Percentiles rank a stretch among this genome's conserved stretches.
Evolutionary conservation across 2,888 invertebrate species (phyloP).

Genomic region (Mactromeris polynyma): DNA sequence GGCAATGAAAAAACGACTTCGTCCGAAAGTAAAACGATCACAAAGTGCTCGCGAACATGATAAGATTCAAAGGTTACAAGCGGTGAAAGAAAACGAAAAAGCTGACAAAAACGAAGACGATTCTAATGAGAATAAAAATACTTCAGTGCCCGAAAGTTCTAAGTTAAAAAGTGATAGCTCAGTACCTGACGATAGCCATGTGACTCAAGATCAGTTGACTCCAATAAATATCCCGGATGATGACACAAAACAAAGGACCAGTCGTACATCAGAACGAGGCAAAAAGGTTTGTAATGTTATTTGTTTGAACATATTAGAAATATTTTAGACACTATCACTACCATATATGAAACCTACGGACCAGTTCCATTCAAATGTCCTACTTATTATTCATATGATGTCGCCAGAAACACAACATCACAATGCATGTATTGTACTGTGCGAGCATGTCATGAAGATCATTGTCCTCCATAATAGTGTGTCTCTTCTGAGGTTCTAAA

Average conservation of each 20-base stretch:
- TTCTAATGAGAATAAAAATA: not conserved
- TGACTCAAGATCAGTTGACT: constrained; percentile 57
- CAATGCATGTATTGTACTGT: too few species aligned
- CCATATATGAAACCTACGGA: too few species aligned
- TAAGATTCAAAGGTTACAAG: constrained; percentile 39
- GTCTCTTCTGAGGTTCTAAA: too few species aligned
- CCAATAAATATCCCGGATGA: constrained; percentile 63
- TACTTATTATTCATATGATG: too few species aligned
- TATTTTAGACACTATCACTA: too few species aligned
- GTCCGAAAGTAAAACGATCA: constrained; percentile 73
- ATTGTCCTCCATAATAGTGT: too few species aligned
- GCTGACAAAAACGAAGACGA: not conserved
- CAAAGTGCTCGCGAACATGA: constrained; percentile 64
- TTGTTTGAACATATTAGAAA: too few species aligned
- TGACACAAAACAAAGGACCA: constrained; percentile 21
- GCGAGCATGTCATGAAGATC: too few species aligned
- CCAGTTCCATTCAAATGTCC: too few species aligned
- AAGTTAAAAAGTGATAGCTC: not conserved
- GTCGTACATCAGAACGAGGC: constrained; percentile 3
- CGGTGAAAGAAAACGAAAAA: constrained; percentile 42
- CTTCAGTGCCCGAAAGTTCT: not conserved
- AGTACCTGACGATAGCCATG: constrained; percentile 22
- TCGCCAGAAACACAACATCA: too few species aligned
- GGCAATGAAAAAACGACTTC: constrained; percentile 79
- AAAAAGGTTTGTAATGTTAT: constrained; percentile 37